Conservation (phyloP, 2,888 invertebrate species). For the Clitarchus hookeri region DNA sequence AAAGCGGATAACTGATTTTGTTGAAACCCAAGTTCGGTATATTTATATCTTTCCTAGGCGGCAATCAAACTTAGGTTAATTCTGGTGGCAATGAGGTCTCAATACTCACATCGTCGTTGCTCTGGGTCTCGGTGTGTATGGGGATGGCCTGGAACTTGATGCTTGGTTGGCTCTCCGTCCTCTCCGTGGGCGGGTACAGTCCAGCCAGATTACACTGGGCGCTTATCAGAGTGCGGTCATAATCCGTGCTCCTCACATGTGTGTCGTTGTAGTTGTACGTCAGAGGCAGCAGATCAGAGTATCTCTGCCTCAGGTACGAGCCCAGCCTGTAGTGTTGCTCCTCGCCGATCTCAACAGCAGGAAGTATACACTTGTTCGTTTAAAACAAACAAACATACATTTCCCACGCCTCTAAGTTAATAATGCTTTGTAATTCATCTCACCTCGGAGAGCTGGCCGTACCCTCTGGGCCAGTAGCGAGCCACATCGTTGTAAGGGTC, state of each 20-base stretch:
- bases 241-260: constrained; percentile 53
- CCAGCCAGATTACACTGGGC: constrained; percentile 55
- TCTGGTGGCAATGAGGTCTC: background rate
- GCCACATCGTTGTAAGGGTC: constrained; percentile 19
- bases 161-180: constrained; percentile 46
- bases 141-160: constrained; percentile 59
- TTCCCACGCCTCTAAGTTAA: background rate
- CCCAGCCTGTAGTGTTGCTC: constrained; percentile 10
- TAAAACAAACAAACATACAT: background rate
- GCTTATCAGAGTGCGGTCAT: constrained; percentile 57
- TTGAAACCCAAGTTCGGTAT: no score
- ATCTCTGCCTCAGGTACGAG: constrained; percentile 15
- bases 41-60: no score
- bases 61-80: no score
- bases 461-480: constrained; percentile 11
- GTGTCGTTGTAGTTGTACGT: constrained; percentile 11
- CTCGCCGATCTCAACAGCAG: background rate
- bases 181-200: constrained; percentile 50
- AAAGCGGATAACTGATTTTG: no score
- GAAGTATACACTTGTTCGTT: background rate
- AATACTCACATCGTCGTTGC: constrained; percentile 49
- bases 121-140: constrained; percentile 55
- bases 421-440: background rate
- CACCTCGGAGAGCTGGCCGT: constrained; percentile 6
- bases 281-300: constrained; percentile 20